phyloP scores from a whole-genome alignment of 2,113 vertebrate genomes.

The Sylvietta virens region DNA sequence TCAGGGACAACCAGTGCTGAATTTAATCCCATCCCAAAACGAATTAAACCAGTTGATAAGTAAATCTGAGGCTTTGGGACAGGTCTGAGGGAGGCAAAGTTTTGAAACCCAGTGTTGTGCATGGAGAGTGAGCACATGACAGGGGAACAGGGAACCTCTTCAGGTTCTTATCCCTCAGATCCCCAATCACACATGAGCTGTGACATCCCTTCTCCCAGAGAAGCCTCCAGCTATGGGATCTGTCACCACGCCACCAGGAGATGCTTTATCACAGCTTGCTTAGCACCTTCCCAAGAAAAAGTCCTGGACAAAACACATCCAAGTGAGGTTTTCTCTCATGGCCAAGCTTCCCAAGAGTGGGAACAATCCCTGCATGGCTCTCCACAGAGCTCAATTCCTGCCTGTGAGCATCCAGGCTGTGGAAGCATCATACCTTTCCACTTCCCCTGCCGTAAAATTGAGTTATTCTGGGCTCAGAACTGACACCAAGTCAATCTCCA shows the following conservation, averaged over 20 bases:
- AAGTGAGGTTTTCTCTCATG: background rate
- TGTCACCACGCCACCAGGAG: background rate
- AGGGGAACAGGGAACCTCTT: background rate
- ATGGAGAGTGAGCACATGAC: rapidly evolving
- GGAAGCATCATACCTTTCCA: background rate
- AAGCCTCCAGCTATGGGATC: background rate
- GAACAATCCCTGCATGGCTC: background rate
- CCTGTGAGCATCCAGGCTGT: background rate
- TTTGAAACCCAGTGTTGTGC: background rate
- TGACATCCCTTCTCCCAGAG: background rate
- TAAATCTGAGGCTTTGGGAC: background rate
- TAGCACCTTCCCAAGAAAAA: background rate
- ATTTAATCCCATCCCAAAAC: background rate
- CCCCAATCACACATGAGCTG: background rate
- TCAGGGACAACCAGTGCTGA: background rate
- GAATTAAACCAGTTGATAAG: background rate
- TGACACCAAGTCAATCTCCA: slow-evolving; percentile 8
- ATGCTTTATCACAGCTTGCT: background rate
- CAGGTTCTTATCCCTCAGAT: background rate
- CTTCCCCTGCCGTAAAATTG: background rate
- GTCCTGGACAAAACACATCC: background rate
- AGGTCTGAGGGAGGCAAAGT: background rate
- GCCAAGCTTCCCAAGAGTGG: background rate
- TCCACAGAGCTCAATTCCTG: background rate
- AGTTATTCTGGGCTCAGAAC: slow-evolving; percentile 7